Conservation (phyloP, 2,797 vertebrate genomes). For the Pseudochirops corinnae region DNA sequence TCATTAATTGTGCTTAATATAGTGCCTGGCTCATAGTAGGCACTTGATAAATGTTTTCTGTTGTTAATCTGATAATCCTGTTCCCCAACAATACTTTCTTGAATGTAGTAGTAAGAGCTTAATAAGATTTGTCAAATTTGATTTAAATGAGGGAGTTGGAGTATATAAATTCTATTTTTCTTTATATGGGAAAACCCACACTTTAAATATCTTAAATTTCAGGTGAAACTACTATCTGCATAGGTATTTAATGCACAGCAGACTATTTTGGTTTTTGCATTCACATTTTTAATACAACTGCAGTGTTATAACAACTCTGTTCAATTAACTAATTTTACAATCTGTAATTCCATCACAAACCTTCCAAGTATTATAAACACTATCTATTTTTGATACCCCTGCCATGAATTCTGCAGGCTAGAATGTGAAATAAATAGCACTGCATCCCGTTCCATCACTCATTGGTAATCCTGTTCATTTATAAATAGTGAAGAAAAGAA, state of each 20-base stretch:
- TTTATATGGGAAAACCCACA: background rate
- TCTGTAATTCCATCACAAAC: conserved; percentile 55
- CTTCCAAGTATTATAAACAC: conserved; percentile 67
- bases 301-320: conserved; percentile 54
- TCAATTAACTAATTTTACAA: conserved; percentile 60
- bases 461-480: conserved; percentile 49
- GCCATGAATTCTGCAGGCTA: conserved; percentile 56
- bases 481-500: conserved; percentile 56
- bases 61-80: background rate
- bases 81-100: background rate
- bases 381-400: conserved; percentile 62
- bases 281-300: conserved; percentile 52
- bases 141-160: background rate
- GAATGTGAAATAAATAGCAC: conserved; percentile 58
- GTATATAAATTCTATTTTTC: background rate
- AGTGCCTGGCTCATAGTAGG: background rate
- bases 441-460: conserved; percentile 35
- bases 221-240: conserved; percentile 27
- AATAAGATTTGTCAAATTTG: background rate
- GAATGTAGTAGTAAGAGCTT: background rate
- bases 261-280: background rate
- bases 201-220: conserved; percentile 1
- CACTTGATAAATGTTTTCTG: background rate
- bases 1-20: conserved; percentile 15
- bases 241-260: background rate